Evolutionary conservation across 2,888 invertebrate genomes (phyloP).

Genomic region (Agrenia bidenticulata): DNA sequence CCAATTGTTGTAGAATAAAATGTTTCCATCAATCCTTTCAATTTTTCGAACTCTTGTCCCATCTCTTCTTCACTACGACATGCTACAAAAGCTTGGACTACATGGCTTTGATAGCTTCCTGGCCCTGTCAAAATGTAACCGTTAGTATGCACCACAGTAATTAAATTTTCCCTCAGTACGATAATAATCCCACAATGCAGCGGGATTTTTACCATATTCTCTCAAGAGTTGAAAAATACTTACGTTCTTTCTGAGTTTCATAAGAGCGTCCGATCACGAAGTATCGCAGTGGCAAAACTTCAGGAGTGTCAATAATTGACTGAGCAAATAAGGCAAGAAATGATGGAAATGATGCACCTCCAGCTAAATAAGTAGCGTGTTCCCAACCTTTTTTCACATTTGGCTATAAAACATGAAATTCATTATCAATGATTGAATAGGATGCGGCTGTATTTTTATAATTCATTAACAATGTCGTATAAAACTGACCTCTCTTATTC

Average conservation of each 20-base stretch:
- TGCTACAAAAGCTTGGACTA: slow-evolving; percentile 66
- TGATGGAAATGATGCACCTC: slow-evolving; percentile 71
- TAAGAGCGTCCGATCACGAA: slow-evolving; percentile 73
- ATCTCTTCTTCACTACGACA: slow-evolving; percentile 61
- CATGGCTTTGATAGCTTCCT: slow-evolving; percentile 56
- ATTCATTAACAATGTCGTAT: slow-evolving; percentile 9
- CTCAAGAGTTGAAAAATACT: slow-evolving; percentile 57
- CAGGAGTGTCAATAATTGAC: slow-evolving; percentile 62
- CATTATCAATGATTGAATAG: background rate
- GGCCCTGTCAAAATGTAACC: slow-evolving; percentile 23
- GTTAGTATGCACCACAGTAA: background rate
- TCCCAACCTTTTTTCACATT: slow-evolving; percentile 40
- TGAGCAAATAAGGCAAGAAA: slow-evolving; percentile 74
- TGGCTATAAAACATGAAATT: slow-evolving; percentile 29
- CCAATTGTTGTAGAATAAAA: slow-evolving; percentile 66
- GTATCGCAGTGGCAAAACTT: slow-evolving; percentile 68
- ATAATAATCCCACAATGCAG: too few relatives aligned
- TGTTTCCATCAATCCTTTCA: slow-evolving; percentile 55
- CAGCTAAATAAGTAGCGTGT: slow-evolving; percentile 63
- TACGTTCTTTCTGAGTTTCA: slow-evolving; percentile 55
- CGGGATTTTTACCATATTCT: too few relatives aligned
- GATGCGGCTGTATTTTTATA: too few relatives aligned
- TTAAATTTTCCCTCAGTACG: too few relatives aligned
- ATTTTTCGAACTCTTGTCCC: slow-evolving; percentile 61
- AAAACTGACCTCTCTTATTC: slow-evolving; percentile 46